Evolutionary conservation across 2,888 invertebrate species (phyloP).

Genomic region (Physocephala rufipes): DNA sequence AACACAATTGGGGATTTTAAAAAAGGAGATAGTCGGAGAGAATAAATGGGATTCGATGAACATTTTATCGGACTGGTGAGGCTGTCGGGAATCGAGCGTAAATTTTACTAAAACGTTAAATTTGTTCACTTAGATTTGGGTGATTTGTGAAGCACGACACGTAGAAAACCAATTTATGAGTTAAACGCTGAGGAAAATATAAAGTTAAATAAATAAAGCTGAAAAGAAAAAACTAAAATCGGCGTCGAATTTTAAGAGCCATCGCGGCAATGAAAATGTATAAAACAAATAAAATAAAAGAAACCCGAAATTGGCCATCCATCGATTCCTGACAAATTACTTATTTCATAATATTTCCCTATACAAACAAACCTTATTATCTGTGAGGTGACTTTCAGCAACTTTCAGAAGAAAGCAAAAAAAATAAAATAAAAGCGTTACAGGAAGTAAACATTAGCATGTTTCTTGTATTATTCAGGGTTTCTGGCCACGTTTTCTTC

Average conservation of each 20-base stretch:
- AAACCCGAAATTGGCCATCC: not conserved
- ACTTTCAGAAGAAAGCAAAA: not conserved
- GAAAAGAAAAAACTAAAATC: too few relatives aligned
- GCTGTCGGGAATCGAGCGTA: not conserved
- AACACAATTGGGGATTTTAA: not conserved
- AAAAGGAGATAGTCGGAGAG: constrained; percentile 16
- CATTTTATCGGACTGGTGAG: not conserved
- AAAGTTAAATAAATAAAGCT: too few relatives aligned
- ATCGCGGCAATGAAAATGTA: too few relatives aligned
- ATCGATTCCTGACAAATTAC: not conserved
- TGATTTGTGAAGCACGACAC: not conserved
- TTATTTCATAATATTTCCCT: too few relatives aligned
- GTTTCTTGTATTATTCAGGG: too few relatives aligned
- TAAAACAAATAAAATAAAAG: too few relatives aligned
- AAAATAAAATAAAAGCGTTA: not conserved
- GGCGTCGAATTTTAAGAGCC: too few relatives aligned
- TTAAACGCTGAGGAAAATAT: not conserved
- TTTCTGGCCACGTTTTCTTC: too few relatives aligned
- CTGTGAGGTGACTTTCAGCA: too few relatives aligned
- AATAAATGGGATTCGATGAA: not conserved
- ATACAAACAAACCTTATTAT: too few relatives aligned
- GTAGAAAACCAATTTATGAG: not conserved
- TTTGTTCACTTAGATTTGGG: constrained; percentile 8
- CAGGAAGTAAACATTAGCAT: not conserved
- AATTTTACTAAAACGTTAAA: not conserved